phyloP scores from a whole-genome alignment of 1,140 invertebrate species.

The Limonius californicus region DNA sequence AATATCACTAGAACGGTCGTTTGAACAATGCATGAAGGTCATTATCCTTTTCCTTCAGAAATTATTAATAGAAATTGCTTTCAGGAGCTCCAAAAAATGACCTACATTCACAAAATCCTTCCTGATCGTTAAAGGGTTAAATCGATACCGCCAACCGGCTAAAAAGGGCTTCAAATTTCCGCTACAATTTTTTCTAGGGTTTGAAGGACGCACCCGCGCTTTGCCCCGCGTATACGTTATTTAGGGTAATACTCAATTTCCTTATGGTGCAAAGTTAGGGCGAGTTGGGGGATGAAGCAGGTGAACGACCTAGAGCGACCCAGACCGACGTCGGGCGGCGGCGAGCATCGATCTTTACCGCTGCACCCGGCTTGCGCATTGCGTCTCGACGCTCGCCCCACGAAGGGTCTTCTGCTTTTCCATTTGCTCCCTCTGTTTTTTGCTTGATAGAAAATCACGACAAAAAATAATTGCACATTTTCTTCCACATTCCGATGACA shows the following conservation, averaged over 20 bases:
- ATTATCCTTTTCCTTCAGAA: too few relatives aligned
- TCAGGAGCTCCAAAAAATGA: too few relatives aligned
- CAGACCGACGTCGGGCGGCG: slow-evolving; percentile 40
- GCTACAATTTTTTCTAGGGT: not conserved
- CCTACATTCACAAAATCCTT: too few relatives aligned
- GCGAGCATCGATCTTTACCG: slow-evolving; percentile 18
- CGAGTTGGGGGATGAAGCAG: slow-evolving; percentile 33
- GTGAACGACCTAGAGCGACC: slow-evolving; percentile 41
- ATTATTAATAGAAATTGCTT: too few relatives aligned
- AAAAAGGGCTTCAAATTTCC: not conserved
- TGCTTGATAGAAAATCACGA: not conserved
- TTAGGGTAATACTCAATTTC: slow-evolving; percentile 16
- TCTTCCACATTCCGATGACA: not conserved
- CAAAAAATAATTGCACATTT: not conserved
- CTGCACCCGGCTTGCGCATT: slow-evolving; percentile 37
- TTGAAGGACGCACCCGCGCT: not conserved
- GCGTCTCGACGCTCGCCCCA: slow-evolving; percentile 22
- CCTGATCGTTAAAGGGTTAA: not conserved
- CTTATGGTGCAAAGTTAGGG: not conserved
- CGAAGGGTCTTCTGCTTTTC: slow-evolving; percentile 8
- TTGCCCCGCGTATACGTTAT: slow-evolving; percentile 5
- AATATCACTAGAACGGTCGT: too few relatives aligned
- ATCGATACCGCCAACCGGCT: not conserved
- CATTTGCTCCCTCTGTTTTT: slow-evolving; percentile 2
- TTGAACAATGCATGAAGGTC: too few relatives aligned